Percentiles rank a stretch among this genome's conserved stretches.
phyloP scores from a whole-genome alignment of 2,797 vertebrate species.

The Ambastaia sidthimunki region DNA sequence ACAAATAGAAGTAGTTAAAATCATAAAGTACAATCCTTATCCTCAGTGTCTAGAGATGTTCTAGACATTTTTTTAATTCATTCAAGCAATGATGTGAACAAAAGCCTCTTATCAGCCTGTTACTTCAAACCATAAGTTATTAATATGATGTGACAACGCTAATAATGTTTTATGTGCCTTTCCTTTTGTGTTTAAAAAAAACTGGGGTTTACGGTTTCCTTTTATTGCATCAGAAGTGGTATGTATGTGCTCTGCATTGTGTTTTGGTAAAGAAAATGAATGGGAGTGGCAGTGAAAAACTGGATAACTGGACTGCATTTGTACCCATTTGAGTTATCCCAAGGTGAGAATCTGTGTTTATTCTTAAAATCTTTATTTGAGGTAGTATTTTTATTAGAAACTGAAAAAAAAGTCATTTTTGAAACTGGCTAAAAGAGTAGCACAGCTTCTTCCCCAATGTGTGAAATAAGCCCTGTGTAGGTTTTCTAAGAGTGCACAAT shows the following conservation, averaged over 20 bases:
- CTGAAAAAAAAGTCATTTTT: slow-evolving; percentile 23
- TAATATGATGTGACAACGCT: no score
- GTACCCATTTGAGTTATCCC: slow-evolving; percentile 20
- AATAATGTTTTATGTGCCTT: slow-evolving; percentile 3
- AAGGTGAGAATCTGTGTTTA: slow-evolving; percentile 29
- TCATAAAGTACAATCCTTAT: background rate
- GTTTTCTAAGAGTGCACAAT: slow-evolving; percentile 18
- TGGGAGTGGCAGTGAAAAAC: background rate
- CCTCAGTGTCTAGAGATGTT: background rate
- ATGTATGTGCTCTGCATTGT: background rate
- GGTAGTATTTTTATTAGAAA: slow-evolving; percentile 44
- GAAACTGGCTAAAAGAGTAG: slow-evolving; percentile 10
- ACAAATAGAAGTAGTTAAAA: background rate
- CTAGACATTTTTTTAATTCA: background rate
- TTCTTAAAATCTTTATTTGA: slow-evolving; percentile 53
- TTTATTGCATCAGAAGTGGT: slow-evolving; percentile 18
- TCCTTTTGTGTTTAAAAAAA: background rate
- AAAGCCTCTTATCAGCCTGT: no score
- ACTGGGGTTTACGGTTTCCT: background rate
- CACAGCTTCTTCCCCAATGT: slow-evolving; percentile 21
- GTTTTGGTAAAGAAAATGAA: slow-evolving; percentile 8
- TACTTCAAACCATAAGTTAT: slow-evolving; percentile 18
- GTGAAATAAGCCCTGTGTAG: slow-evolving; percentile 33
- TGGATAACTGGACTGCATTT: background rate
- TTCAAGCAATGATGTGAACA: background rate